Evolutionary conservation across 2,797 vertebrate genomes (phyloP), one percentile per base, ranked within the genome.

Genomic region (Platyrinchus mystaceus): DNA sequence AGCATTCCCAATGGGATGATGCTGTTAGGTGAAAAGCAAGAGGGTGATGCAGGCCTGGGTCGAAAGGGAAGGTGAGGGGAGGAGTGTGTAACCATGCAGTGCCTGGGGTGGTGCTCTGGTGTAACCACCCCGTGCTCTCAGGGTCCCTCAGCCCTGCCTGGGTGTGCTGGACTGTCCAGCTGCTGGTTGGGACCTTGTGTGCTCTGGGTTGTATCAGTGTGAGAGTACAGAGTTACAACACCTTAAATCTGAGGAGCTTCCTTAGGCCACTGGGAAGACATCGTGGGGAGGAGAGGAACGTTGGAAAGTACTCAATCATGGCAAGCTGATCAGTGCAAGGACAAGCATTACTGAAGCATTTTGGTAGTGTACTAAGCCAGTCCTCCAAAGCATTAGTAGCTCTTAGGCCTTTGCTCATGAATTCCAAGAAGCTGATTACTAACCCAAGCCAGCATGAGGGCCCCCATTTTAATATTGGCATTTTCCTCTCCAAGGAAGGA

Each of bases 391-490:
- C 87, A 63, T 53, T 52, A 17, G 23, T 27, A 69, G 43, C 30
- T 79, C 62, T 59, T 50, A 41, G 30, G 24, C 56, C 68, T 75
- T 79, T 39, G 7, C 86, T 81, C 37, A 13, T 68, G 71, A 96
- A 91, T 92, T 86, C 27, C 28, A 86, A 56, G 60, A 84, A 95
- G 49, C 37, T 74, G 76, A 87, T 90, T 70, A 64, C 76, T 84
- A 85, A 83, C 22, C 36, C 79, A 44, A 79, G 84, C 70, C 64
- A 90, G 62, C 55, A 18, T 53, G 36, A 52, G 73, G 17, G 17
- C 32, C 34, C 30, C 7, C 5, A n/a, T 69, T 87, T 89, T 53
- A 84, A 41, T 77, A 22, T 7, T 78, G 86, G 47, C 5, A 44
- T 71, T 80, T 94, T 77, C 44, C 41, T 93, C 84, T 86, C 81